phyloP scores from a whole-genome alignment of 2,888 invertebrate species.

The Drosophila neoperkinsi region DNA sequence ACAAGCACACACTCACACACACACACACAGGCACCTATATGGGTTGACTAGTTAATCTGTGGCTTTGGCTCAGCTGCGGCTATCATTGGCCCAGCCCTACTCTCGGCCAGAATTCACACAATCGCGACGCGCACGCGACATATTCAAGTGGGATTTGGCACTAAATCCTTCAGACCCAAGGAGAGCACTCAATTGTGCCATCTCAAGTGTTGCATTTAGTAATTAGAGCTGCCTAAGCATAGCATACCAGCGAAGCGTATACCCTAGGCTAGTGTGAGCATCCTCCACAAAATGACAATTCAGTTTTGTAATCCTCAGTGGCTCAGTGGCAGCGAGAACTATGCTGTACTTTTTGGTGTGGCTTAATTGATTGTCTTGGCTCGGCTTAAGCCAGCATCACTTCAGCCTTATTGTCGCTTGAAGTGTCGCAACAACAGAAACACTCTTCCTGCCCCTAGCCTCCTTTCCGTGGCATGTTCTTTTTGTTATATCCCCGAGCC shows the following conservation, averaged over 20 bases:
- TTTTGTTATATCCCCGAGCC: slow-evolving; percentile 25
- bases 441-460: background rate
- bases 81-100: slow-evolving; percentile 58
- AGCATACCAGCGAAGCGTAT: background rate
- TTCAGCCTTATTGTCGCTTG: background rate
- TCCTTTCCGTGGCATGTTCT: background rate
- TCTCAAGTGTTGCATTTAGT: slow-evolving; percentile 57
- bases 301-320: slow-evolving; percentile 20
- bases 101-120: slow-evolving; percentile 65
- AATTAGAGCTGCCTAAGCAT: slow-evolving; percentile 59
- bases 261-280: background rate
- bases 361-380: slow-evolving; percentile 42
- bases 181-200: slow-evolving; percentile 21
- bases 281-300: slow-evolving; percentile 5
- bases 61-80: slow-evolving; percentile 59
- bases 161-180: slow-evolving; percentile 20
- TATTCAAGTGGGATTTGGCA: slow-evolving; percentile 50
- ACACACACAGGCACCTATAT: slow-evolving; percentile 5
- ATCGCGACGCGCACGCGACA: slow-evolving; percentile 67
- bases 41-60: slow-evolving; percentile 61
- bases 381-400: slow-evolving; percentile 10
- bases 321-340: slow-evolving; percentile 15
- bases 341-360: slow-evolving; percentile 21
- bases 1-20: background rate
- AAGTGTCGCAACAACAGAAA: slow-evolving; percentile 23